Evolutionary conservation across 2,888 invertebrate species (phyloP).

Genomic region (Trichopoda pennipes): DNA sequence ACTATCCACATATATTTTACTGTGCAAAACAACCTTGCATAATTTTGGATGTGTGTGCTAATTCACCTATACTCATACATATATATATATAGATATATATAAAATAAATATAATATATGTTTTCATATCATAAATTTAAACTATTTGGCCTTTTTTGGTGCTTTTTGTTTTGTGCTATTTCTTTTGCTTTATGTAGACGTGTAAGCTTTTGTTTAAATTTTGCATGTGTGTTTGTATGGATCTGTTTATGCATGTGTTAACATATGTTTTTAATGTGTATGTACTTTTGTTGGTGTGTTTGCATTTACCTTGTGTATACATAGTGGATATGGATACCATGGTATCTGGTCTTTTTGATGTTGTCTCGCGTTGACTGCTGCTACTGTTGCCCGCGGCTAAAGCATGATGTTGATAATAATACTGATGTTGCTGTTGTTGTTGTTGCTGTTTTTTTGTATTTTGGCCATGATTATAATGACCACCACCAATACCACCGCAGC

Average conservation of each 20-base stretch:
- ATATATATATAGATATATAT: background rate
- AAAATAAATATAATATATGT: background rate
- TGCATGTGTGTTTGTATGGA: background rate
- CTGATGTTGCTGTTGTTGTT: conserved; percentile 51
- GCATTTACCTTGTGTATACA: conserved; percentile 80
- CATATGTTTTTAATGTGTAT: background rate
- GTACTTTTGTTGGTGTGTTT: conserved; percentile 44
- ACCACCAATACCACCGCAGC: conserved; percentile 36
- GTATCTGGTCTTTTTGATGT: conserved; percentile 78
- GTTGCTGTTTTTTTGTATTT: conserved; percentile 50
- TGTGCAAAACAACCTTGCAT: too few species aligned
- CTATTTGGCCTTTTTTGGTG: conserved; percentile 38
- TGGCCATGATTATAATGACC: conserved; percentile 46
- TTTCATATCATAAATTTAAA: conserved; percentile 1
- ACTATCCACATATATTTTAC: too few species aligned
- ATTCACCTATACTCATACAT: background rate
- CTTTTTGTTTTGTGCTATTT: conserved; percentile 18
- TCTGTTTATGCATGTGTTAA: background rate
- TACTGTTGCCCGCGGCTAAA: conserved; percentile 68
- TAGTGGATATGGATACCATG: conserved; percentile 79
- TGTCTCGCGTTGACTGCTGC: conserved; percentile 71
- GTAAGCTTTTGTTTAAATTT: background rate
- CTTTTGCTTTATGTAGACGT: background rate
- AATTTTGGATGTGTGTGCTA: background rate
- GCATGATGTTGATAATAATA: conserved; percentile 56